Evolutionary conservation across 1,140 invertebrate species (phyloP).

Genomic region (Mercenaria mercenaria): DNA sequence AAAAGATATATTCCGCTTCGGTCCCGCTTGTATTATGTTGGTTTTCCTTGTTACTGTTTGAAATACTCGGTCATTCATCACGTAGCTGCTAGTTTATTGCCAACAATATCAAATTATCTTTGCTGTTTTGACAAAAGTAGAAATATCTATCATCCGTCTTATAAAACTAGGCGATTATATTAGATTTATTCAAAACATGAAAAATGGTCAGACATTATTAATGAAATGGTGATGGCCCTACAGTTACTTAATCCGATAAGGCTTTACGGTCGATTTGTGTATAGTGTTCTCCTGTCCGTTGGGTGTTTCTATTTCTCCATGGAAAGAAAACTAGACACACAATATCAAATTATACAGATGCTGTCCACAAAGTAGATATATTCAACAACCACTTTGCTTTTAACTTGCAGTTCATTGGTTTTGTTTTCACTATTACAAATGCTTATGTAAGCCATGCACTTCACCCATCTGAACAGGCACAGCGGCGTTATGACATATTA

Average conservation of each 20-base stretch:
- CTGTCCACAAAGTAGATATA: too few relatives aligned
- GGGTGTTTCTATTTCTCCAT: too few relatives aligned
- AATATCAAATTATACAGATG: too few relatives aligned
- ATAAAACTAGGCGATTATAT: not conserved
- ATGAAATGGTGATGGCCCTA: constrained; percentile 9
- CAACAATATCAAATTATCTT: not conserved
- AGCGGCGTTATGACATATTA: too few relatives aligned
- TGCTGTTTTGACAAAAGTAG: not conserved
- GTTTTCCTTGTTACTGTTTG: not conserved
- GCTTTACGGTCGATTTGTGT: not conserved
- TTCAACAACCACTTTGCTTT: too few relatives aligned
- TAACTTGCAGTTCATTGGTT: too few relatives aligned
- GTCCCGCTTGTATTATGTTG: not conserved
- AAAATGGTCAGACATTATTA: constrained; percentile 6
- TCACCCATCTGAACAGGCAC: too few relatives aligned
- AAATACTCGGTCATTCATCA: not conserved
- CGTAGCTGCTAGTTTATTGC: not conserved
- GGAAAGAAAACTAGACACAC: too few relatives aligned
- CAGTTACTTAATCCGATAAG: not conserved
- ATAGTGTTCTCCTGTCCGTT: too few relatives aligned
- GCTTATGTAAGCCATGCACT: too few relatives aligned
- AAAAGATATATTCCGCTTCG: not conserved
- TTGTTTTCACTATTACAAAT: too few relatives aligned
- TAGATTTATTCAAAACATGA: constrained; percentile 3
- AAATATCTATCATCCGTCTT: not conserved